Percentiles rank a stretch among this genome's conserved stretches.
These are phyloP conservation scores for Spheniscus mendiculus DNA, from an alignment of 2,113 vertebrate genomes.

Conservation along the genomic window DNA sequence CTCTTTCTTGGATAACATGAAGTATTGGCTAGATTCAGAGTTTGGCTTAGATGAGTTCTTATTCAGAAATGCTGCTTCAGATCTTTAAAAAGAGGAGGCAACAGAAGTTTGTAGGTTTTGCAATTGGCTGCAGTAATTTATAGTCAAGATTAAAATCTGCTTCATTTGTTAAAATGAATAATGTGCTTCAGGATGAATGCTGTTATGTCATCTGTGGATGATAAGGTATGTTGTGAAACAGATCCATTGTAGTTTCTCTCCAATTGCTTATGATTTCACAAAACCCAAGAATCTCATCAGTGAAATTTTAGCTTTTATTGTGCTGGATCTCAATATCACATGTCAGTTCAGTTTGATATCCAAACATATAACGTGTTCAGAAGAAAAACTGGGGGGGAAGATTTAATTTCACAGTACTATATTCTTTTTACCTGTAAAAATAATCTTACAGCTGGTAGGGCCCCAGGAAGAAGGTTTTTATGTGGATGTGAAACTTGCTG, in stretches of 20 bases:
- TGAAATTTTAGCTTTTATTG: neutral
- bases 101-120: neutral
- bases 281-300: neutral
- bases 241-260: neutral
- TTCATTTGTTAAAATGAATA: neutral
- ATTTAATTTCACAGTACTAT: neutral
- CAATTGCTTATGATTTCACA: neutral
- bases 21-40: neutral
- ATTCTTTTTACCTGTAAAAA: neutral
- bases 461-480: neutral
- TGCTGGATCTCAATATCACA: neutral
- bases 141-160: neutral
- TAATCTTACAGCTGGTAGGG: neutral
- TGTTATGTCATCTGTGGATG: neutral
- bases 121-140: neutral
- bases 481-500: neutral
- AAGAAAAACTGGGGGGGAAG: neutral
- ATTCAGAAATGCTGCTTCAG: neutral
- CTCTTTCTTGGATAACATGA: neutral
- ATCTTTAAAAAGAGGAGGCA: neutral
- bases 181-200: neutral
- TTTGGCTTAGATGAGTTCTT: neutral
- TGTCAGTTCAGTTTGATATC: neutral
- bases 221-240: neutral
- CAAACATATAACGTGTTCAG: accelerated